These are phyloP conservation scores for Drosophila athabasca DNA, from an alignment of 1,140 invertebrate species.

Conservation along the genomic window DNA sequence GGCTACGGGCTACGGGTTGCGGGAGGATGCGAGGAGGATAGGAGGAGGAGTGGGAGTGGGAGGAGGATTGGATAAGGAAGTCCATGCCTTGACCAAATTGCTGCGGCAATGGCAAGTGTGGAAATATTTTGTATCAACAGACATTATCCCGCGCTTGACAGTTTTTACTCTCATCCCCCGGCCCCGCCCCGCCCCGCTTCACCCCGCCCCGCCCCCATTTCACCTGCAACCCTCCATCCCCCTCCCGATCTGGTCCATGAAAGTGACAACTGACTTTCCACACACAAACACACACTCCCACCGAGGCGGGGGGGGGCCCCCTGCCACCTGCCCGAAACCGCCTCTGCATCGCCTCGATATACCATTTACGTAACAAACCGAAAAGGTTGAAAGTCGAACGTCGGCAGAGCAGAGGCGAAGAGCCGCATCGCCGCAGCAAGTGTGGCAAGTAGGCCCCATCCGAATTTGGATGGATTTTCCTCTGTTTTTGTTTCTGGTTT, in stretches of 20 bases:
- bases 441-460: slow-evolving; percentile 6
- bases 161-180: slow-evolving; percentile 44
- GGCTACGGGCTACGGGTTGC: too few relatives aligned
- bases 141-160: slow-evolving; percentile 70
- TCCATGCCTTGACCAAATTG: slow-evolving; percentile 50
- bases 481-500: slow-evolving; percentile 1
- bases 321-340: too few relatives aligned
- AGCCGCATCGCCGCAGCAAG: slow-evolving; percentile 15
- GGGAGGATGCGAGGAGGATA: not conserved
- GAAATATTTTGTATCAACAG: slow-evolving; percentile 71
- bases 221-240: slow-evolving; percentile 8
- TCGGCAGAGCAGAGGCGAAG: slow-evolving; percentile 13
- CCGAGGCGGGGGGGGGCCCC: too few relatives aligned
- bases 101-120: slow-evolving; percentile 66
- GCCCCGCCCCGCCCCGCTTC: too few relatives aligned
- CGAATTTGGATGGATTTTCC: slow-evolving; percentile 25
- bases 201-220: not conserved
- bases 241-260: slow-evolving; percentile 8
- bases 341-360: slow-evolving; percentile 1
- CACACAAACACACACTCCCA: slow-evolving; percentile 23
- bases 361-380: slow-evolving; percentile 46
- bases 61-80: not conserved
- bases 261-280: slow-evolving; percentile 70
- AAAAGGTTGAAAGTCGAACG: slow-evolving; percentile 73
- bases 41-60: not conserved